Conservation (phyloP, 2,888 invertebrate species). For the Drosophila colorata region DNA sequence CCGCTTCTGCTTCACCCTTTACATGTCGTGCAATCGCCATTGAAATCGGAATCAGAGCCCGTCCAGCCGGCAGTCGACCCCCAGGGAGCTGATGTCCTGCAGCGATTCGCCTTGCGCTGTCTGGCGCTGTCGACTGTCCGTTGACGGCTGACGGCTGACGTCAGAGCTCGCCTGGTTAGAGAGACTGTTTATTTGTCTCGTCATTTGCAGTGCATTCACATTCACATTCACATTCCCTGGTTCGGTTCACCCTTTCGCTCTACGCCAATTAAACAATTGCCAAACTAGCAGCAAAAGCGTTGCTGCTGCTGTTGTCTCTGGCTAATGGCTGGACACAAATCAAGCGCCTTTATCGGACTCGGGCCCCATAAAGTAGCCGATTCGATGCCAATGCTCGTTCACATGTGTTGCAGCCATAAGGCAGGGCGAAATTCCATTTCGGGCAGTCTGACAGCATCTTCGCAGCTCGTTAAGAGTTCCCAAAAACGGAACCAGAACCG, state of each 20-base stretch:
- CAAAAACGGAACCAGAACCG: constrained; percentile 47
- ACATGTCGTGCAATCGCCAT: constrained; percentile 59
- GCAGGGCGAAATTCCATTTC: constrained; percentile 43
- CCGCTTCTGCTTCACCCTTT: constrained; percentile 71
- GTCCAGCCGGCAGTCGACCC: constrained; percentile 49
- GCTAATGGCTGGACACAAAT: constrained; percentile 55
- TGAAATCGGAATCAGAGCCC: constrained; percentile 56
- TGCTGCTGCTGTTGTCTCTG: constrained; percentile 9
- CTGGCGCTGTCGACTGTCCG: constrained; percentile 24
- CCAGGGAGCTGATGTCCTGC: constrained; percentile 70
- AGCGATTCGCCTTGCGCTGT: constrained; percentile 49
- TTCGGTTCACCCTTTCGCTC: constrained; percentile 6
- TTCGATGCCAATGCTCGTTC: constrained; percentile 7
- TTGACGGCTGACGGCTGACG: constrained; percentile 31
- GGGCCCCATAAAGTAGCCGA: constrained; percentile 13
- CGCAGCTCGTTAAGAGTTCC: constrained; percentile 70
- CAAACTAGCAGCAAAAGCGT: constrained; percentile 14
- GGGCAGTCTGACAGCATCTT: constrained; percentile 54
- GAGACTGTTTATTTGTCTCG: constrained; percentile 62
- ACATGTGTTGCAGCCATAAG: constrained; percentile 46
- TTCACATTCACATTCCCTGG: constrained; percentile 19
- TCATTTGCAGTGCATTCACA: constrained; percentile 53
- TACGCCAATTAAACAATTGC: constrained; percentile 40
- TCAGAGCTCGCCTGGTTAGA: constrained; percentile 46
- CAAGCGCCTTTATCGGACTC: constrained; percentile 37